Evolutionary conservation across 2,113 vertebrate species (phyloP).

Genomic region (Zosterops pallidus): DNA sequence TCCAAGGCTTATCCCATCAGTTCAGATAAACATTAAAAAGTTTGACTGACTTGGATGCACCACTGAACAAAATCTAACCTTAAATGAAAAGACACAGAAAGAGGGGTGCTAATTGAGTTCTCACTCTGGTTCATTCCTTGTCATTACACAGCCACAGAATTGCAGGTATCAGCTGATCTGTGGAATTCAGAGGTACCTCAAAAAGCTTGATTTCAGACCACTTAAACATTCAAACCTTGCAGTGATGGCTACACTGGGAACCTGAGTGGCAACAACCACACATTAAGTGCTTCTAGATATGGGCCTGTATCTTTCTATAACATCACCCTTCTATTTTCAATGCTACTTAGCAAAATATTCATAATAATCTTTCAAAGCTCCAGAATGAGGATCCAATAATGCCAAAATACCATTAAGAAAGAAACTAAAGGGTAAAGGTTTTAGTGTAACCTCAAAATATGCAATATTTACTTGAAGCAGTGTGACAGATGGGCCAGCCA

Average conservation of each 20-base stretch:
- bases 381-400: background rate
- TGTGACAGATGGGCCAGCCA: background rate
- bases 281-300: accelerated
- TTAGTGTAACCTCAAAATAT: background rate
- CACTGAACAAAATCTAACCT: background rate
- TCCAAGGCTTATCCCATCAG: background rate
- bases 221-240: background rate
- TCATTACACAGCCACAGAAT: background rate
- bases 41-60: background rate
- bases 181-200: background rate
- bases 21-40: background rate
- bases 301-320: background rate
- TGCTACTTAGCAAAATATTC: background rate
- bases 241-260: background rate
- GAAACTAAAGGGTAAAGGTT: background rate
- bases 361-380: background rate
- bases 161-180: accelerated
- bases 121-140: background rate
- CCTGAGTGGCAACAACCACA: background rate
- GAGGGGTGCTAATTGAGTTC: background rate
- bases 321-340: background rate
- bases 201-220: background rate
- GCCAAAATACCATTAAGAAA: background rate
- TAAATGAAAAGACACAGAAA: background rate
- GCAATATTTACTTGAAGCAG: background rate